phyloP scores from a whole-genome alignment of 1,140 invertebrate genomes.

The Batillaria attramentaria region DNA sequence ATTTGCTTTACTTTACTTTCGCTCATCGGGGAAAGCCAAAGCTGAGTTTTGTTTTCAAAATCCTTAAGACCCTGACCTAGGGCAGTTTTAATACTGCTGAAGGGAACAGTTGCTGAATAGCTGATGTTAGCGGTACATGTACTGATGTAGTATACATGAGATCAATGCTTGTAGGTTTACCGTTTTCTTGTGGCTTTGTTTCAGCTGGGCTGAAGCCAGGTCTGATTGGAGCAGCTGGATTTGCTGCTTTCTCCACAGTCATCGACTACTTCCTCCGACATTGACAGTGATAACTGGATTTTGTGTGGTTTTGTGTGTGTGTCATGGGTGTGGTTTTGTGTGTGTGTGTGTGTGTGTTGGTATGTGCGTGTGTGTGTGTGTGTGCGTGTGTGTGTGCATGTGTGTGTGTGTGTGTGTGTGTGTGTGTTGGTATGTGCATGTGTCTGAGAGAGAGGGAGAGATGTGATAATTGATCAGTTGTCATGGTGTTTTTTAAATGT shows the following conservation, averaged over 20 bases:
- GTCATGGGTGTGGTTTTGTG: not conserved
- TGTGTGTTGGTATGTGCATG: not conserved
- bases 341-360: not conserved
- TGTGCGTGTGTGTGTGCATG: conserved; percentile 16
- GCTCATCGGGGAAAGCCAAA: not conserved
- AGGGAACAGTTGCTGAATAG: not conserved
- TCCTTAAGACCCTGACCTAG: not conserved
- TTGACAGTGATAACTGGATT: not conserved
- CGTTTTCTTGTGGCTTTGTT: not conserved
- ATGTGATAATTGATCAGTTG: not conserved
- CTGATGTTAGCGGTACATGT: too few species aligned
- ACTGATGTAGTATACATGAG: too few species aligned
- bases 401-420: conserved; percentile 10
- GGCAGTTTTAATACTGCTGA: not conserved
- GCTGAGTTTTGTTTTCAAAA: not conserved
- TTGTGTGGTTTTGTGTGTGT: not conserved
- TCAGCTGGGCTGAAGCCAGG: conserved; percentile 80
- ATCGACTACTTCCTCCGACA: conserved; percentile 96
- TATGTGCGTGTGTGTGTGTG: not conserved
- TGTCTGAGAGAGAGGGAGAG: not conserved
- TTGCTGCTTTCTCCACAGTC: conserved; percentile 94
- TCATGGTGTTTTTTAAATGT: conserved; percentile 15
- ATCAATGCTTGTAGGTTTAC: too few species aligned
- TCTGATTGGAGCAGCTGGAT: conserved; percentile 91
- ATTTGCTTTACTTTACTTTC: not conserved